A percentile compares a stretch with the other conserved stretches of the same genome.
phyloP scores from a whole-genome alignment of 2,888 invertebrate species.

The Drosophila multiciliata region DNA sequence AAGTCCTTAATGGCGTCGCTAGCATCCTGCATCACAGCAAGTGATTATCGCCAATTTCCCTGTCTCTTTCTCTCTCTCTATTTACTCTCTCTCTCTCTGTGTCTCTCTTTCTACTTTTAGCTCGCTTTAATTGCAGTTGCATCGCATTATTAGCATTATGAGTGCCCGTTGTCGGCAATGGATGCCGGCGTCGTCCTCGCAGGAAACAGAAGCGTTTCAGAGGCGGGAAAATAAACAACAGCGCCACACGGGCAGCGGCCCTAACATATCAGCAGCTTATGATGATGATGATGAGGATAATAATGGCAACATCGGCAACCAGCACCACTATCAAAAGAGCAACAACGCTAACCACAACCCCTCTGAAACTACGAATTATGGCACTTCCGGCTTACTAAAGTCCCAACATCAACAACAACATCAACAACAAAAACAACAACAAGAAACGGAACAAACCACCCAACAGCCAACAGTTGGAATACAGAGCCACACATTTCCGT shows the following conservation, averaged over 20 bases:
- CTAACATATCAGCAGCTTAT: constrained; percentile 75
- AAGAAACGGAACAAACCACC: constrained; percentile 19
- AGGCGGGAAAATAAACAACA: constrained; percentile 58
- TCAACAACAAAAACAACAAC: constrained; percentile 19
- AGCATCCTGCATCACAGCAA: constrained; percentile 16
- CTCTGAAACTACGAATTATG: constrained; percentile 54
- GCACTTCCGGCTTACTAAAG: constrained; percentile 61
- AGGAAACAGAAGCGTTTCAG: constrained; percentile 47
- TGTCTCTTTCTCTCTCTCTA: background rate
- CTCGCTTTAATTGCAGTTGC: constrained; percentile 32
- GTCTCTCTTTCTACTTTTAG: background rate
- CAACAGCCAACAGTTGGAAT: constrained; percentile 9
- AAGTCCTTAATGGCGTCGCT: constrained; percentile 34
- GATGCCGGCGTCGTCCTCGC: constrained; percentile 28
- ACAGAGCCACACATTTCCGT: constrained; percentile 21
- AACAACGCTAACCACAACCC: constrained; percentile 14
- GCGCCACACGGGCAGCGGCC: constrained; percentile 38
- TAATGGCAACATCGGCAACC: constrained; percentile 1
- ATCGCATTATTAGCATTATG: constrained; percentile 51
- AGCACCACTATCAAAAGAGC: constrained; percentile 49
- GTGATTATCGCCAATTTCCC: constrained; percentile 32
- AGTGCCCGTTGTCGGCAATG: constrained; percentile 33
- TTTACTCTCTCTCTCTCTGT: background rate
- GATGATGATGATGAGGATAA: constrained; percentile 45
- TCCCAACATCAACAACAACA: constrained; percentile 33